Percentiles rank a stretch among this genome's conserved stretches.
These are phyloP conservation scores for Pterostichus madidus DNA, from an alignment of 2,888 invertebrate genomes.

Conservation along the genomic window DNA sequence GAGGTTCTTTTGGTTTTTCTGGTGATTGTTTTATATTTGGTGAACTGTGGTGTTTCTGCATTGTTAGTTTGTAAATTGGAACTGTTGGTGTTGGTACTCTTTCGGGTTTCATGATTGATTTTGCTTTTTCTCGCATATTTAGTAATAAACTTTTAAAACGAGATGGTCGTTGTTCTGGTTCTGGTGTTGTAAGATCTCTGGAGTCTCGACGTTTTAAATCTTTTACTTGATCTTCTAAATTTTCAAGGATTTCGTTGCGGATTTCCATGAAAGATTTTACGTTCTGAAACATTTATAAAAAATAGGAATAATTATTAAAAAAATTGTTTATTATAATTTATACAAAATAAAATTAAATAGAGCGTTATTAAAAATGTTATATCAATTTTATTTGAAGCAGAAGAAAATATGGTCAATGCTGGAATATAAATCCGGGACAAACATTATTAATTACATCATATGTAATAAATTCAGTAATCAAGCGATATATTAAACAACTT, in stretches of 20 bases:
- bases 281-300: constrained; percentile 67
- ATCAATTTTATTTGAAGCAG: too few relatives aligned
- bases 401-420: too few relatives aligned
- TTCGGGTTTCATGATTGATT: constrained; percentile 54
- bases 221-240: constrained; percentile 63
- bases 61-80: constrained; percentile 56
- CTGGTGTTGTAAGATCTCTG: constrained; percentile 14
- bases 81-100: constrained; percentile 35
- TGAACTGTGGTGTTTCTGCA: constrained; percentile 29
- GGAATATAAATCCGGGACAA: too few relatives aligned
- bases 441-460: too few relatives aligned
- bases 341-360: too few relatives aligned
- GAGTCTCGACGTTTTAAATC: constrained; percentile 22
- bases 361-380: too few relatives aligned
- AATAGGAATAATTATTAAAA: not conserved
- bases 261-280: constrained; percentile 68
- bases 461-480: too few relatives aligned
- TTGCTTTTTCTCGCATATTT: constrained; percentile 61
- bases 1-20: constrained; percentile 7
- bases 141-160: constrained; percentile 46
- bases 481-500: too few relatives aligned
- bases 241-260: constrained; percentile 65
- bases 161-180: constrained; percentile 46
- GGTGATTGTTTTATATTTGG: constrained; percentile 11
- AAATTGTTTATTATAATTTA: constrained; percentile 50